Base-by-base conservation (phyloP, 1,140 invertebrate genomes). In the Lerema accius region DNA sequence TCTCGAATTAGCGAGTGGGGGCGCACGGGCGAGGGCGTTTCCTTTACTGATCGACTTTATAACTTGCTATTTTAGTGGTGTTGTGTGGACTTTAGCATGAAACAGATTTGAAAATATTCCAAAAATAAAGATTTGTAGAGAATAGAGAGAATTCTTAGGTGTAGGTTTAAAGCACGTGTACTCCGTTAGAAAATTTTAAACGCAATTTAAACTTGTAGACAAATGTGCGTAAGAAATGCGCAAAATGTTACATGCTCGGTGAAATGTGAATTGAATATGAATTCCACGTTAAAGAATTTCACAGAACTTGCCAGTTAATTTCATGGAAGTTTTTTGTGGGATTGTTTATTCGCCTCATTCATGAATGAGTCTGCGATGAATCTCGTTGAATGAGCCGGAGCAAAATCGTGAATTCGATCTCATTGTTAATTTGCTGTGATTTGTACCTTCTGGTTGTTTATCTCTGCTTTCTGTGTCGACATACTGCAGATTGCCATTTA, bases 1-100 rank as follows among this genome's bases (percentile, higher is more conserved):
- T 26, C 37, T 58, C 32, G 66, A 71, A 71, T 76, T 76, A 76
- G 49, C 71, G 53, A 55, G 53, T 48, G 63, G 67, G 65, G 74
- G 66, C 53, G 50, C 2, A 23, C 2, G 19, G 19, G 19, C 19
- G 19, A 2, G 5, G 19, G 19, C 19, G 69, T 7, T 65, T 63
- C 63, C 49, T 71, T 71, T 69, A 65, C 35, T 55, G 49, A 37
- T 49, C 32, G 46, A 56, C 60, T 55, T 5, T 4, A 39, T 39
- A 23, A 28, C 16, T 19, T 16, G 11, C 11, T 48, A 7, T 15
- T 11, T 26, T 46, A 11, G 19, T 0, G 4, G 28, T 10, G 23
- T 32, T 32, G 28, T 32, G 28, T 7, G 7, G 28, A 7, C 1
- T 32, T 32, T 32, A 32, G 28, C 28, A 32, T 4, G 1, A 9